A percentile compares a stretch with the other conserved stretches of the same genome.
phyloP scores from a whole-genome alignment of 2,797 vertebrate genomes.

The Meda fulgida region DNA sequence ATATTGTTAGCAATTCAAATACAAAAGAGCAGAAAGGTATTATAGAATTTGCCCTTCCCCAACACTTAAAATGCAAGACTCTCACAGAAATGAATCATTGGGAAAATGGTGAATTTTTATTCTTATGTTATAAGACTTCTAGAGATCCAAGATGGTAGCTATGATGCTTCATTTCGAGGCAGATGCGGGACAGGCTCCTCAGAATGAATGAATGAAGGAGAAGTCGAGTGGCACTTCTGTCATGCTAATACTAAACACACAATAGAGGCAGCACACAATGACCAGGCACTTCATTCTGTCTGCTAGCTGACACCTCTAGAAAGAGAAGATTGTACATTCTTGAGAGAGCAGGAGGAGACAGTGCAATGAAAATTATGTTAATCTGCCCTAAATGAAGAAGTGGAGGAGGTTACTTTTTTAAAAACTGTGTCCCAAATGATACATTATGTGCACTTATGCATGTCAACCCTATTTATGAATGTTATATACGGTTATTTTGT shows the following conservation, averaged over 20 bases:
- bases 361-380: slow-evolving; percentile 41
- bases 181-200: slow-evolving; percentile 86
- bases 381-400: neutral
- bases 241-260: slow-evolving; percentile 99
- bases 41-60: neutral
- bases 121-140: slow-evolving; percentile 82
- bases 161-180: slow-evolving; percentile 71
- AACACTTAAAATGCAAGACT: neutral
- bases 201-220: slow-evolving; percentile 94
- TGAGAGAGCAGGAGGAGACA: slow-evolving; percentile 69
- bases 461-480: neutral
- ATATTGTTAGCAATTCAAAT: slow-evolving; percentile 3
- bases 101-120: slow-evolving; percentile 79
- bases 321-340: slow-evolving; percentile 88
- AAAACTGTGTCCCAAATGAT: neutral
- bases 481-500: neutral
- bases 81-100: slow-evolving; percentile 48
- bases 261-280: slow-evolving; percentile 96
- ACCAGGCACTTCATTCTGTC: slow-evolving; percentile 93
- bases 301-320: slow-evolving; percentile 90
- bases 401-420: neutral
- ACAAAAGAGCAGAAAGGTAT: neutral
- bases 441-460: neutral
- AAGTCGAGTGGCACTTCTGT: slow-evolving; percentile 99
- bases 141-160: slow-evolving; percentile 90